Base-by-base conservation (phyloP, 2,113 vertebrate species). In the Epinephelus lanceolatus region DNA sequence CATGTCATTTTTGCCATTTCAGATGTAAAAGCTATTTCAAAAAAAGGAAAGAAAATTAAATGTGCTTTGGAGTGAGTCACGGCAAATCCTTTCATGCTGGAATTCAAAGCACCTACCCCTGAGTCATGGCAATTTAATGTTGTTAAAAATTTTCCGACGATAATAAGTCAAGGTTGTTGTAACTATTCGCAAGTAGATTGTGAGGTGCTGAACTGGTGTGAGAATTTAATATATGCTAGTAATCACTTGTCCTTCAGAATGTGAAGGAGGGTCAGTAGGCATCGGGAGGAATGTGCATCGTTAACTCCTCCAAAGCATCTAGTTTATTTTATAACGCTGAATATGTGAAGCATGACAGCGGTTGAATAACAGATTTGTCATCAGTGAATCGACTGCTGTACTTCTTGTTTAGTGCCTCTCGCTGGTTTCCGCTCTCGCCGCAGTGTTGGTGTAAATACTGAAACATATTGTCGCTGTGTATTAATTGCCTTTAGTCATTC, bases 381-480 rank as follows among this genome's bases (percentile, higher is more conserved):
- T 61, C 40, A 53, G 19, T 60, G n/a, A 17, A 74, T 72, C 51
- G 49, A 60, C 76, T 88, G 77, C 83, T 86, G 68, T 76, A 68
- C 71, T 55, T 75, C 1, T 51, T 59, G 49, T 56, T 56, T 76
- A 33, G 27, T 23, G 30, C 78, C 66, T 80, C 42, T 55, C 10
- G 18, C 65, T 30, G 21, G 80, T 68, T 79, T 66, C 70, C 30
- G 4, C 62, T 81, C 71, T 57, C 49, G 63, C 61, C 2, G 15
- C 60, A 67, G 78, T 71, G 57, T 84, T 72, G 79, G 45, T 84
- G 86, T 88, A 88, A 80, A 91, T 84, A 83, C 82, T 76, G 60
- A 79, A 62, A 61, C 57, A 21, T 59, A 25, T 47, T 30, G 30
- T 68, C 7, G 40, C 81, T 66, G 55, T 85, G 33, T 66, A 78